phyloP scores from a whole-genome alignment of 2,797 vertebrate species.

The Smutsia temminckii region DNA sequence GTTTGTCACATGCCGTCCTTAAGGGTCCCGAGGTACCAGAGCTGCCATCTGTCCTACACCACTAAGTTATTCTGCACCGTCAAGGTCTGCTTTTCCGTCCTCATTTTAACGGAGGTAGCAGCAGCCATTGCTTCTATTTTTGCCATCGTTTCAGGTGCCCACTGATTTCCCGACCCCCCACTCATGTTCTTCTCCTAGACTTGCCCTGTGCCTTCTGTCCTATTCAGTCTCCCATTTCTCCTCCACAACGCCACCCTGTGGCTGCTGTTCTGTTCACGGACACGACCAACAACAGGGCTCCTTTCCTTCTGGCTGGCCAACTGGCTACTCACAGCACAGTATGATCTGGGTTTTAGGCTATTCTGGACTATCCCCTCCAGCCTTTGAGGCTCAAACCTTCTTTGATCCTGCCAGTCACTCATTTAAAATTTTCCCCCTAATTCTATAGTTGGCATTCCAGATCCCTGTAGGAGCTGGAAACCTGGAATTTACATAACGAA shows the following conservation, averaged over 20 bases:
- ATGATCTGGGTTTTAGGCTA: background rate
- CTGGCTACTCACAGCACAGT: rapidly evolving
- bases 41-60: background rate
- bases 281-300: background rate
- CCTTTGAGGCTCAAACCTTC: background rate
- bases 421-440: background rate
- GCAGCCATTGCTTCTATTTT: background rate
- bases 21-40: background rate
- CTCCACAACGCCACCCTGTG: background rate
- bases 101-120: background rate
- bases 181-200: background rate
- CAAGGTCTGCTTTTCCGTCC: background rate
- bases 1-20: background rate
- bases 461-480: background rate
- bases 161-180: background rate
- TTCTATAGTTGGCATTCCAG: background rate
- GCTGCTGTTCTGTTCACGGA: background rate
- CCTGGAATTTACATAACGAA: background rate
- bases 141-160: background rate
- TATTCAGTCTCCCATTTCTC: background rate
- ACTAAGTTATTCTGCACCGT: background rate
- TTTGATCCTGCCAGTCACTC: background rate
- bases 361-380: background rate
- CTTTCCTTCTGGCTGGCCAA: background rate
- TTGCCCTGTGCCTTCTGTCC: background rate